These are phyloP conservation scores for Busseola fusca DNA, from an alignment of 2,888 invertebrate genomes.

Conservation along the genomic window DNA sequence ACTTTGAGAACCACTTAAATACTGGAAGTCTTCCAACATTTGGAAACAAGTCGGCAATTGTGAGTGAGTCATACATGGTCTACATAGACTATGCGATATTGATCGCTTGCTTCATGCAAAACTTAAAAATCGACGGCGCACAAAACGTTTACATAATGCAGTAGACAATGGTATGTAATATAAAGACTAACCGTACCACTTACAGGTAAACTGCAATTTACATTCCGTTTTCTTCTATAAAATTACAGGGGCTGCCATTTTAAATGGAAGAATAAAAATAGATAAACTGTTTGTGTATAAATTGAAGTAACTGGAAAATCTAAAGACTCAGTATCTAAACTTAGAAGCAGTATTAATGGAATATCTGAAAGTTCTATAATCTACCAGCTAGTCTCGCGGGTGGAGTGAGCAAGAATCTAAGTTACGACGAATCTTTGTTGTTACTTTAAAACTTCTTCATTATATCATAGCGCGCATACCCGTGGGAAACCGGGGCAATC, in stretches of 20 bases:
- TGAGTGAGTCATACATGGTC: constrained; percentile 26
- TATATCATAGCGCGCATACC: constrained; percentile 31
- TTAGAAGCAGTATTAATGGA: constrained; percentile 9
- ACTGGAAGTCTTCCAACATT: constrained; percentile 45
- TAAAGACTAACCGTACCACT: background rate
- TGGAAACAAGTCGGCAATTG: constrained; percentile 19
- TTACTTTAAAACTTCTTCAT: constrained; percentile 52
- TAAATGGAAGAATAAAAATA: background rate
- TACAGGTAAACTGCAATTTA: constrained; percentile 12
- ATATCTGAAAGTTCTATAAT: constrained; percentile 37
- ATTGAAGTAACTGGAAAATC: background rate
- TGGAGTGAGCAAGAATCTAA: constrained; percentile 36
- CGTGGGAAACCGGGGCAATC: constrained; percentile 28
- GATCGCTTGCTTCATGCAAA: constrained; percentile 42
- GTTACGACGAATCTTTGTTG: constrained; percentile 39
- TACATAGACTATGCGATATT: constrained; percentile 37
- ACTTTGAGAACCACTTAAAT: constrained; percentile 22
- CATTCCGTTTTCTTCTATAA: constrained; percentile 8
- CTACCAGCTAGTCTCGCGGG: constrained; percentile 31
- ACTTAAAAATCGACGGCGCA: constrained; percentile 46
- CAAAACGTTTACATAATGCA: constrained; percentile 49
- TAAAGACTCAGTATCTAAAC: constrained; percentile 7
- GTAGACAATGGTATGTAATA: constrained; percentile 32
- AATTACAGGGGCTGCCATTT: constrained; percentile 1
- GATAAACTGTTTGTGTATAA: background rate